Conservation (phyloP, 1,140 invertebrate species). For the Drosophila persimilis region DNA sequence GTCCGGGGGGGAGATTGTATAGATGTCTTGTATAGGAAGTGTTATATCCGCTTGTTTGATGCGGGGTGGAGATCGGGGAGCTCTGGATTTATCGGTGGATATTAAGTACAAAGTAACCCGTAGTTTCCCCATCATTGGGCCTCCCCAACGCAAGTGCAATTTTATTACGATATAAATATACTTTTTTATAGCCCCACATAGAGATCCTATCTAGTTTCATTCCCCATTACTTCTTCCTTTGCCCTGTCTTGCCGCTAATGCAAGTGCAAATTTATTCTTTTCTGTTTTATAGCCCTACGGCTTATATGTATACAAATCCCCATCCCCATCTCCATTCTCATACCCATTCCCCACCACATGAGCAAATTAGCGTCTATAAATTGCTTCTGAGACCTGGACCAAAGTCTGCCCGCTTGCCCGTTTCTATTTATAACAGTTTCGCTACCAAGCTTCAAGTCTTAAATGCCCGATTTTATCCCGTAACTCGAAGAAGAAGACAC, state of each 20-base stretch:
- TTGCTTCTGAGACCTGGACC: constrained; percentile 20
- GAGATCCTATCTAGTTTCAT: constrained; percentile 13
- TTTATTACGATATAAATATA: no score
- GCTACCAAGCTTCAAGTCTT: constrained; percentile 20
- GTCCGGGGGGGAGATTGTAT: not conserved
- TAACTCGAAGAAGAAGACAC: constrained; percentile 15
- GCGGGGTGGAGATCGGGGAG: constrained; percentile 3
- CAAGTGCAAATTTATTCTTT: constrained; percentile 20
- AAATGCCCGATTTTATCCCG: constrained; percentile 45
- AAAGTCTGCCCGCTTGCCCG: constrained; percentile 24
- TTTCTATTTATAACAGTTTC: constrained; percentile 39
- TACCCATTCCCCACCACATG: not conserved
- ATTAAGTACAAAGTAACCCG: not conserved
- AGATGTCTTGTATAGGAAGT: constrained; percentile 59
- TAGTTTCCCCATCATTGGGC: no score
- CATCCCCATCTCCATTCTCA: no score
- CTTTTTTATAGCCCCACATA: constrained; percentile 8
- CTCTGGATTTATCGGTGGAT: constrained; percentile 16
- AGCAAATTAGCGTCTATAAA: constrained; percentile 65
- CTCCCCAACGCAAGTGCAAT: no score
- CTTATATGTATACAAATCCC: constrained; percentile 49
- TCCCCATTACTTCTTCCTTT: no score
- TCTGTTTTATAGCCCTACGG: constrained; percentile 49
- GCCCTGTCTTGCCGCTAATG: constrained; percentile 1
- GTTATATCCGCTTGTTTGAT: constrained; percentile 6